Base-by-base conservation (phyloP, 2,113 vertebrate genomes). In the Phyllostomus discolor region DNA sequence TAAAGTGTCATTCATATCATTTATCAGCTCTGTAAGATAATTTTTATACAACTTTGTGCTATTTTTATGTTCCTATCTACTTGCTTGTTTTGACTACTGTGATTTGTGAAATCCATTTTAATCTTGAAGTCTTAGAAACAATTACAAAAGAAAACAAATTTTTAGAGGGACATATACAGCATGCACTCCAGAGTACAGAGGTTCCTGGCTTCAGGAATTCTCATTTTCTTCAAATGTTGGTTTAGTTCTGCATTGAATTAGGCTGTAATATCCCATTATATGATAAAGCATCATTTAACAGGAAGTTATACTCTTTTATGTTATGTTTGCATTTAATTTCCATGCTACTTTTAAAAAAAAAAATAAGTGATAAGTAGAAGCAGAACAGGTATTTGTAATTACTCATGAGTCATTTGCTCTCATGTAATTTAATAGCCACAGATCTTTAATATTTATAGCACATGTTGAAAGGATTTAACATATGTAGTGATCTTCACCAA, bases 361-460 rank as follows among this genome's bases (percentile, higher is more conserved):
- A 94, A 97, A 95, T 52, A 16, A 92, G 62, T 88, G 91, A 59
- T 43, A 97, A 98, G 69, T 93, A 98, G 93, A 97, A 97, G 89
- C 95, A 97, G 90, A 98, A 97, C 97, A 98, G 98, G 94, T 98
- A 98, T 98, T 98, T 97, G 97, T 95, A 98, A 98, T 98, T 98
- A 97, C 93, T 97, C 89, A 35, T 97, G 94, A 97, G 97, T 98
- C 91, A 54, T 97, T 98, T 98, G 97, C 15, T 75, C 91, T 98
- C 96, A 82, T 69, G 26, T 97, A 98, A 98, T 98, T 98, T 98
- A 98, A 98, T 98, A 97, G 87, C 95, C 96, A 96, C 92, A 97
- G 97, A 98, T 98, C 94, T 98, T 98, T 98, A 98, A 98, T 98
- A 98, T 98, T 98, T 98, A 98, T 98, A 98, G 96, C 97, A 97